Evolutionary conservation across 1,140 invertebrate species (phyloP).

Genomic region (Pseudachorutes palmiensis): DNA sequence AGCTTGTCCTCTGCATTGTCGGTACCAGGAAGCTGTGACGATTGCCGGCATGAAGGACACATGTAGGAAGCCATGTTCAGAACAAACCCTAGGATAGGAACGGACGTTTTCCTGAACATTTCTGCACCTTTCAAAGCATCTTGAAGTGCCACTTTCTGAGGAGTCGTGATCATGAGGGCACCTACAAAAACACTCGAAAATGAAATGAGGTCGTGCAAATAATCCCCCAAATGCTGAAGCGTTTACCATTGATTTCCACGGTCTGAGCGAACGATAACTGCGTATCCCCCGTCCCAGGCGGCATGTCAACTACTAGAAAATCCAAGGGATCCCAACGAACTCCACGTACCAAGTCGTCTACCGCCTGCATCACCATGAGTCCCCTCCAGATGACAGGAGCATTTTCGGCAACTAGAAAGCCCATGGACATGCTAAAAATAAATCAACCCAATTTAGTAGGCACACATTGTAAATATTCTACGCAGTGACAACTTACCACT

Average conservation of each 20-base stretch:
- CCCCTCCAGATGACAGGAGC: slow-evolving; percentile 80
- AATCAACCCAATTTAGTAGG: slow-evolving; percentile 2
- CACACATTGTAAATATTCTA: slow-evolving; percentile 14
- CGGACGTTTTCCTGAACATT: slow-evolving; percentile 69
- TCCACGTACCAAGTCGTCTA: slow-evolving; percentile 71
- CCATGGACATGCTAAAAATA: slow-evolving; percentile 75
- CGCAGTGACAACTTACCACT: slow-evolving; percentile 57
- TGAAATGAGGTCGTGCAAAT: not conserved
- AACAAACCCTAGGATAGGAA: slow-evolving; percentile 71
- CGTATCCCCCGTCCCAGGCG: slow-evolving; percentile 85
- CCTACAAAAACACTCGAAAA: no score
- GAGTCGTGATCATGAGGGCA: slow-evolving; percentile 73
- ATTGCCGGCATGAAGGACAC: slow-evolving; percentile 57
- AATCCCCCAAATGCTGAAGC: slow-evolving; percentile 11
- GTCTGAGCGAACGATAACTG: slow-evolving; percentile 80
- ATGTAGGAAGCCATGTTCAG: slow-evolving; percentile 73
- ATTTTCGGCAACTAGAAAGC: slow-evolving; percentile 68
- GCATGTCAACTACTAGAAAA: slow-evolving; percentile 76
- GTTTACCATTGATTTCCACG: slow-evolving; percentile 64
- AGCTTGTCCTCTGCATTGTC: not conserved
- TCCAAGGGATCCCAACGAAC: slow-evolving; percentile 74
- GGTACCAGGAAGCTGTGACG: slow-evolving; percentile 24
- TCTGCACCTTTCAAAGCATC: slow-evolving; percentile 68
- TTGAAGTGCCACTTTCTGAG: slow-evolving; percentile 69
- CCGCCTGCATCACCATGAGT: slow-evolving; percentile 87